Conservation (phyloP, 2,888 invertebrate genomes). For the Amiota mariae region DNA sequence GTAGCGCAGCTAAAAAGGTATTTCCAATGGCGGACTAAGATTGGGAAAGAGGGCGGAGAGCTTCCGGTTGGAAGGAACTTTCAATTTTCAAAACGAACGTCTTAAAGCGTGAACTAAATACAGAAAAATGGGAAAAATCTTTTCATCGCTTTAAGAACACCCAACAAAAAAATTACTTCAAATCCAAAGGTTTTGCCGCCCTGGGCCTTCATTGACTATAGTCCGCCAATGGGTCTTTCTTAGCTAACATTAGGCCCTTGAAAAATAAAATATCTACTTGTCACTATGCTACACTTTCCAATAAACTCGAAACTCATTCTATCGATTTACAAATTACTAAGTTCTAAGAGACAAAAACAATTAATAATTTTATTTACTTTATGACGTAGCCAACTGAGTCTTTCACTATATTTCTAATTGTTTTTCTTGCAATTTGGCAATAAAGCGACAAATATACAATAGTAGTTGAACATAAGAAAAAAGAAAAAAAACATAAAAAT, state of each 20-base stretch:
- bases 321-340: not conserved
- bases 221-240: too few relatives aligned
- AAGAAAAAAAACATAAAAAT: slow-evolving; percentile 47
- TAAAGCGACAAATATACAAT: not conserved
- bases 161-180: too few relatives aligned
- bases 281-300: not conserved
- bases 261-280: not conserved
- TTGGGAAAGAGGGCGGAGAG: too few relatives aligned
- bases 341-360: slow-evolving; percentile 6
- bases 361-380: slow-evolving; percentile 26
- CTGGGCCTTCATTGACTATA: too few relatives aligned
- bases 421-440: slow-evolving; percentile 60
- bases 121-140: not conserved
- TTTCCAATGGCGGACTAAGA: not conserved
- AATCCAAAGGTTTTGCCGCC: too few relatives aligned
- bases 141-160: not conserved
- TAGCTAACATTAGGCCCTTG: not conserved
- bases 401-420: slow-evolving; percentile 37
- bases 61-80: too few relatives aligned
- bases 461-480: slow-evolving; percentile 38
- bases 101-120: too few relatives aligned
- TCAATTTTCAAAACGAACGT: too few relatives aligned
- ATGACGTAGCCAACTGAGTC: not conserved
- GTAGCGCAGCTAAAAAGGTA: not conserved
- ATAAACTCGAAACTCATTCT: not conserved